Conservation (phyloP, 2,888 invertebrate genomes). For the Ornithoptera priamus region DNA sequence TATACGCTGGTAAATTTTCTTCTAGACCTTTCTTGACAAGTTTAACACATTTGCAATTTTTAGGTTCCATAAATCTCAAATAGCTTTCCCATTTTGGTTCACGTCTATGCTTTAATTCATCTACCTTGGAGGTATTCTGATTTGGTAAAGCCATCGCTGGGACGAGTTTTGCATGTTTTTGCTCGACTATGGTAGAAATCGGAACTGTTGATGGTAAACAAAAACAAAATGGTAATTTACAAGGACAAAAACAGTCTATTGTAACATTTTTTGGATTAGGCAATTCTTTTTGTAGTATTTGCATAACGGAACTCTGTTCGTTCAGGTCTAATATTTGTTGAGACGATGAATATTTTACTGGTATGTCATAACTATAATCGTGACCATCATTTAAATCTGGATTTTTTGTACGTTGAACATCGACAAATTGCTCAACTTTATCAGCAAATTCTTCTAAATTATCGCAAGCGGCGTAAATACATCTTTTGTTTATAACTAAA, state of each 20-base stretch:
- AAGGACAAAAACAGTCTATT: slow-evolving; percentile 46
- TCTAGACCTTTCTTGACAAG: slow-evolving; percentile 56
- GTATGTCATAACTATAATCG: slow-evolving; percentile 51
- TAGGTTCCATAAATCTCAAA: slow-evolving; percentile 49
- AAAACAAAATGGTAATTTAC: slow-evolving; percentile 55
- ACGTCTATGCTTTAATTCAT: slow-evolving; percentile 50
- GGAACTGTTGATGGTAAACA: slow-evolving; percentile 42
- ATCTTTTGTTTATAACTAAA: slow-evolving; percentile 61
- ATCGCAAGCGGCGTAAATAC: slow-evolving; percentile 65
- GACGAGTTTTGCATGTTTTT: slow-evolving; percentile 23
- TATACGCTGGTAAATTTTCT: slow-evolving; percentile 64
- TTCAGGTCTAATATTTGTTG: slow-evolving; percentile 52
- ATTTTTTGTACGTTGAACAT: slow-evolving; percentile 50
- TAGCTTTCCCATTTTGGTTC: slow-evolving; percentile 66
- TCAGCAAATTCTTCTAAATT: slow-evolving; percentile 58
- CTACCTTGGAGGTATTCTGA: slow-evolving; percentile 30
- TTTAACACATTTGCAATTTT: slow-evolving; percentile 53
- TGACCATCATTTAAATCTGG: slow-evolving; percentile 51
- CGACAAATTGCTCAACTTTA: slow-evolving; percentile 53
- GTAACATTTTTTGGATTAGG: slow-evolving; percentile 49
- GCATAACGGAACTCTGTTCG: slow-evolving; percentile 62
- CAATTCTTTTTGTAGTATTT: slow-evolving; percentile 59
- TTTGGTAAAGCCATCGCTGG: slow-evolving; percentile 36
- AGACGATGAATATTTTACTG: slow-evolving; percentile 49
- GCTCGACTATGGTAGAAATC: slow-evolving; percentile 10